Percentiles rank a stretch among this genome's conserved stretches.
These are phyloP conservation scores for Willowsia nigromaculata DNA, from an alignment of 2,888 invertebrate species.

Conservation along the genomic window DNA sequence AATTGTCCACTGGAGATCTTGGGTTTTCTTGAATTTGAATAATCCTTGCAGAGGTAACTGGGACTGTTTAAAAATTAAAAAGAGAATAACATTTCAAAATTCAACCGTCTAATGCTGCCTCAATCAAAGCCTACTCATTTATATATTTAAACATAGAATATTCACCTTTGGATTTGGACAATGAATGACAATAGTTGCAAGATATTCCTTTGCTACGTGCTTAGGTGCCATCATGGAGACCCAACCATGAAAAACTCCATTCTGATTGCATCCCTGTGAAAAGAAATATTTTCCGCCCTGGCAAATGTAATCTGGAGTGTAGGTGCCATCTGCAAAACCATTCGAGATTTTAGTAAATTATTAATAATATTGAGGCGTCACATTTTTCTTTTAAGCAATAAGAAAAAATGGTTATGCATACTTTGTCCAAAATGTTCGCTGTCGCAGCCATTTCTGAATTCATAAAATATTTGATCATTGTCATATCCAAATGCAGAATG, in stretches of 20 bases:
- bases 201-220: constrained; percentile 66
- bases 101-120: background rate
- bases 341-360: background rate
- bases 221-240: constrained; percentile 71
- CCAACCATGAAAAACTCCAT: constrained; percentile 73
- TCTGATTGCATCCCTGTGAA: constrained; percentile 72
- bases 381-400: background rate
- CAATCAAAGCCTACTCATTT: background rate
- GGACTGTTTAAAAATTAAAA: constrained; percentile 28
- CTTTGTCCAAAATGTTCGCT: constrained; percentile 74
- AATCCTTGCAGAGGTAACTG: constrained; percentile 57
- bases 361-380: background rate
- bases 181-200: constrained; percentile 68
- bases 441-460: constrained; percentile 73
- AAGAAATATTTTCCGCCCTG: constrained; percentile 72
- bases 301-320: constrained; percentile 72
- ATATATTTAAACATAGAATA: background rate
- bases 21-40: constrained; percentile 70
- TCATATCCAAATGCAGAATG: constrained; percentile 73
- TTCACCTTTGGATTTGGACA: constrained; percentile 65
- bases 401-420: background rate
- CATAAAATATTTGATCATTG: constrained; percentile 72
- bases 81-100: background rate
- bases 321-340: constrained; percentile 63
- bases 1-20: constrained; percentile 73